These are phyloP conservation scores for Trochalopteron elliotii DNA, from an alignment of 2,113 vertebrate genomes.

Conservation along the genomic window DNA sequence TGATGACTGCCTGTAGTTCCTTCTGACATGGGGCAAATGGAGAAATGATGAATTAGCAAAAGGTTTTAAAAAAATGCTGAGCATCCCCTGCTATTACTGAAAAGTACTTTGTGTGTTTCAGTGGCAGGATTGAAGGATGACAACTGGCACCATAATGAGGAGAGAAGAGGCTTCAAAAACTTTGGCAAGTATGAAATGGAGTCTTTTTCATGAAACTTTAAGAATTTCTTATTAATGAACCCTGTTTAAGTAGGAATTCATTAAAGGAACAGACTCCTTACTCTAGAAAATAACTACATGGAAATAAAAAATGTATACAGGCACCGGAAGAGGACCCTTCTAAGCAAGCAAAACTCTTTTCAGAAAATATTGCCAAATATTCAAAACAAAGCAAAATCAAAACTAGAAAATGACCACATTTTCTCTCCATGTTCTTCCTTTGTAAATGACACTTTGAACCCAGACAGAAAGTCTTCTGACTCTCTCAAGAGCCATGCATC, in stretches of 20 bases:
- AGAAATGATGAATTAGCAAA: neutral
- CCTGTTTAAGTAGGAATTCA: neutral
- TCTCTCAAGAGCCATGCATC: neutral
- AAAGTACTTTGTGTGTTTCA: neutral
- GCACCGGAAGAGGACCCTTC: neutral
- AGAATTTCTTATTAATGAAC: neutral
- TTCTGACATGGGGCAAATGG: neutral
- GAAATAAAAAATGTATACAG: neutral
- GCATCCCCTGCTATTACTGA: neutral
- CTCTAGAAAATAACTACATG: neutral
- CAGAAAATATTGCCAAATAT: neutral
- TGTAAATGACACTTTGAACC: neutral
- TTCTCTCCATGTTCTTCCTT: neutral
- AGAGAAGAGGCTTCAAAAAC: neutral
- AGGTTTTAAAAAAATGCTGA: neutral
- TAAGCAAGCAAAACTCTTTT: neutral
- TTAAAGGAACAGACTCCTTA: neutral
- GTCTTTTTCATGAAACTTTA: neutral
- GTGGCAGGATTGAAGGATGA: neutral
- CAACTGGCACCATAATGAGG: neutral
- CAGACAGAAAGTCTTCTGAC: neutral
- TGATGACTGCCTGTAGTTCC: neutral
- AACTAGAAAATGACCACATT: neutral
- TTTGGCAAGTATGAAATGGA: neutral
- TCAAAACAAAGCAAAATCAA: neutral